phyloP scores from a whole-genome alignment of 2,113 vertebrate genomes.

The Perccottus glenii region DNA sequence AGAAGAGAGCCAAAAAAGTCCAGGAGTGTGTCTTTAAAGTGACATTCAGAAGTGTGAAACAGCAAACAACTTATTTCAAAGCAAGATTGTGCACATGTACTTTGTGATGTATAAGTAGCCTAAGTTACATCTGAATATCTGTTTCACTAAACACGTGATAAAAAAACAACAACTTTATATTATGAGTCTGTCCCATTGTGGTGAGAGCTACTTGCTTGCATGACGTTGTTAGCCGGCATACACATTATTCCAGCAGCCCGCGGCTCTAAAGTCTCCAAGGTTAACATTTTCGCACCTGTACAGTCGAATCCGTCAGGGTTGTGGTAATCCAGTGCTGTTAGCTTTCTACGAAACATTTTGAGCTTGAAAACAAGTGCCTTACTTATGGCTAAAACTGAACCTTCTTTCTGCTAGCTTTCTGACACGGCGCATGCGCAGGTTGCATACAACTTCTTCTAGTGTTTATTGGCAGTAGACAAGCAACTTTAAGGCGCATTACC shows the following conservation, averaged over 20 bases:
- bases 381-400: neutral
- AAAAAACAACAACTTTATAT: too few species aligned
- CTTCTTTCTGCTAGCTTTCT: neutral
- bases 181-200: neutral
- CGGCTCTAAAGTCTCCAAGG: accelerated
- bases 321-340: constrained; percentile 92
- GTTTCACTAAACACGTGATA: too few species aligned
- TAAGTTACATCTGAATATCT: too few species aligned
- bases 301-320: constrained; percentile 88
- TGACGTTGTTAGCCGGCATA: constrained; percentile 20
- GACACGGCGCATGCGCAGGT: constrained; percentile 38
- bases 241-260: neutral
- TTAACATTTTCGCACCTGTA: constrained; percentile 78
- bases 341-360: constrained; percentile 89
- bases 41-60: too few species aligned
- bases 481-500: too few species aligned
- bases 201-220: neutral
- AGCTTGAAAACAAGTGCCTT: neutral
- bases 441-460: neutral
- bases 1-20: too few species aligned
- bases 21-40: too few species aligned
- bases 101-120: too few species aligned
- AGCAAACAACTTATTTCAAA: too few species aligned
- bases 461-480: too few species aligned
- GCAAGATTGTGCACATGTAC: too few species aligned